Percentiles rank a stretch among this genome's conserved stretches.
Evolutionary conservation across 2,797 vertebrate genomes (phyloP).

Genomic region (Botia kubotai): DNA sequence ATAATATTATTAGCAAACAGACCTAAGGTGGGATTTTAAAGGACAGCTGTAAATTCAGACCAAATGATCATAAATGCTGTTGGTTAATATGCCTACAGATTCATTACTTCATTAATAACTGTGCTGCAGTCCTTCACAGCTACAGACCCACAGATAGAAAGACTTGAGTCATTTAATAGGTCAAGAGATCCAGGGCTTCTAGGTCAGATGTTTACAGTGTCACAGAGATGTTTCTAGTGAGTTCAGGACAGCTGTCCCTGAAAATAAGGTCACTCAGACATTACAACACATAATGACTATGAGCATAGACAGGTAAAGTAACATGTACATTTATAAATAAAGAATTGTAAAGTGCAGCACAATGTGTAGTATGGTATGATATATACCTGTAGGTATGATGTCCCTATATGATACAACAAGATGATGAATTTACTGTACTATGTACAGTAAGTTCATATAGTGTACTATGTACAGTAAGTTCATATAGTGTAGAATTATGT

Average conservation of each 20-base stretch:
- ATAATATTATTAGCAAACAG: background rate
- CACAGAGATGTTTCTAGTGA: slow-evolving; percentile 1
- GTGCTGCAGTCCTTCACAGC: background rate
- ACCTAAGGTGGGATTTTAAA: background rate
- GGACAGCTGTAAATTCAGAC: background rate
- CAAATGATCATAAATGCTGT: background rate
- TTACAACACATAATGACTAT: background rate
- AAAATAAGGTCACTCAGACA: slow-evolving; percentile 19
- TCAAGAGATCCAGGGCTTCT: background rate
- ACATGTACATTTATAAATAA: background rate
- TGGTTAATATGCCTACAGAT: background rate
- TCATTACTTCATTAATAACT: background rate
- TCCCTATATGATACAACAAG: no score
- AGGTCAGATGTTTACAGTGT: slow-evolving; percentile 35
- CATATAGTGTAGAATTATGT: background rate
- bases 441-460: no score
- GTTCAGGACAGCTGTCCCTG: slow-evolving; percentile 22
- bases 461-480: no score
- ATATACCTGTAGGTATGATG: background rate
- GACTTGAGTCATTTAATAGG: slow-evolving; percentile 6
- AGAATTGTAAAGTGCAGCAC: background rate
- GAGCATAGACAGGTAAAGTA: background rate
- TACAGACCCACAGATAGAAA: slow-evolving; percentile 11
- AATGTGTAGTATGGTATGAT: background rate
- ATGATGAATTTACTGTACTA: no score